A percentile compares a stretch with the other conserved stretches of the same genome.
Evolutionary conservation across 2,888 invertebrate genomes (phyloP).

Genomic region (Ophion slaviceki): DNA sequence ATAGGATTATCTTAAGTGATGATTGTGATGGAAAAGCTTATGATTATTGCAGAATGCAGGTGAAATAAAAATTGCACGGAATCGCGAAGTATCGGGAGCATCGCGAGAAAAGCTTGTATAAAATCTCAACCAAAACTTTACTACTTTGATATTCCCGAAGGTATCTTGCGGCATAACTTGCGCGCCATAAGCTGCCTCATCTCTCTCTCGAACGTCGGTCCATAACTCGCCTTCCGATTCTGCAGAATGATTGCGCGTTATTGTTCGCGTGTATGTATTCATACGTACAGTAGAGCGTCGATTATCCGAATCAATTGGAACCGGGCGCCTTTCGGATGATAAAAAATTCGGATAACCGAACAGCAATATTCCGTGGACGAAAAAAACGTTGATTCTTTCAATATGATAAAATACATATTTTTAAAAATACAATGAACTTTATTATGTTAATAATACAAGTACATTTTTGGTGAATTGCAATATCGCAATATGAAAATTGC

Average conservation of each 20-base stretch:
- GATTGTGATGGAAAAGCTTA: neutral
- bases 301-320: no score
- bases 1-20: no score
- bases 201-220: slow-evolving; percentile 29
- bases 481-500: no score
- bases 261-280: neutral
- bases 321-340: no score
- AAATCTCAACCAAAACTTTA: slow-evolving; percentile 47
- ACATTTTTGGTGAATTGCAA: no score
- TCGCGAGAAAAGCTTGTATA: slow-evolving; percentile 23
- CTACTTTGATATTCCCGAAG: slow-evolving; percentile 26
- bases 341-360: no score
- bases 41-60: no score
- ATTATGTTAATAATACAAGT: no score
- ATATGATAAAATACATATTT: no score
- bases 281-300: neutral
- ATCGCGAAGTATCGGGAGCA: slow-evolving; percentile 38
- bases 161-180: neutral
- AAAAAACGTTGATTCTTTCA: no score
- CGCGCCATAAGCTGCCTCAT: slow-evolving; percentile 35
- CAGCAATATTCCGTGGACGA: no score
- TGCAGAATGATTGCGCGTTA: neutral
- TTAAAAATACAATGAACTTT: no score
- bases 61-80: neutral
- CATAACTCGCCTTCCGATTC: slow-evolving; percentile 44